Conservation (phyloP, 1,140 invertebrate genomes). For the Phocides pigmalion region DNA sequence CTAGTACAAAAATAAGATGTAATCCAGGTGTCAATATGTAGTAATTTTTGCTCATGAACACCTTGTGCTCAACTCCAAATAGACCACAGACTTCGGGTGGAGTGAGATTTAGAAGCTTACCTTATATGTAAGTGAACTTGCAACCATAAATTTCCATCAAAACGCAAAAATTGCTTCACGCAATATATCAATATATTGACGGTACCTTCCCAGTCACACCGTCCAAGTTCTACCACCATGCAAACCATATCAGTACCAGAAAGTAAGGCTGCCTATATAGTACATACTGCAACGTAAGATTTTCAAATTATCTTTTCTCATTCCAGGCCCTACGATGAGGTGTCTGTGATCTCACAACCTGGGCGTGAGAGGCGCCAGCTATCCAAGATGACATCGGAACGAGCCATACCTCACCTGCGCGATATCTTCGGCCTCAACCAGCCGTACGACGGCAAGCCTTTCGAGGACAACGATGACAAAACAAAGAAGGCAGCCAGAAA, state of each 20-base stretch:
- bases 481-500: slow-evolving; percentile 84
- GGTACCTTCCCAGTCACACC: too few relatives aligned
- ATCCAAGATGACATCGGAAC: slow-evolving; percentile 83
- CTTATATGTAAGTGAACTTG: too few relatives aligned
- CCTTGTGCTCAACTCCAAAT: too few relatives aligned
- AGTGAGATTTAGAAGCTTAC: too few relatives aligned
- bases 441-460: slow-evolving; percentile 67
- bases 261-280: background rate
- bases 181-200: too few relatives aligned
- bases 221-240: background rate
- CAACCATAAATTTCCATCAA: too few relatives aligned
- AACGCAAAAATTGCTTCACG: too few relatives aligned
- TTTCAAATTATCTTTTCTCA: slow-evolving; percentile 43
- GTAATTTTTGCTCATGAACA: too few relatives aligned
- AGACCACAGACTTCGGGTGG: too few relatives aligned
- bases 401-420: slow-evolving; percentile 87
- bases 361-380: slow-evolving; percentile 55
- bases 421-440: slow-evolving; percentile 87
- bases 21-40: too few relatives aligned
- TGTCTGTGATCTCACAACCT: slow-evolving; percentile 60
- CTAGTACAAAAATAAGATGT: too few relatives aligned
- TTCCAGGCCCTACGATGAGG: slow-evolving; percentile 75
- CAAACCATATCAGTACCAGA: too few relatives aligned
- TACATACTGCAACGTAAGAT: background rate
- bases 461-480: slow-evolving; percentile 82